A percentile compares a stretch with the other conserved stretches of the same genome.
Evolutionary conservation across 2,888 invertebrate species (phyloP).

Genomic region (Argyresthia goedartella): DNA sequence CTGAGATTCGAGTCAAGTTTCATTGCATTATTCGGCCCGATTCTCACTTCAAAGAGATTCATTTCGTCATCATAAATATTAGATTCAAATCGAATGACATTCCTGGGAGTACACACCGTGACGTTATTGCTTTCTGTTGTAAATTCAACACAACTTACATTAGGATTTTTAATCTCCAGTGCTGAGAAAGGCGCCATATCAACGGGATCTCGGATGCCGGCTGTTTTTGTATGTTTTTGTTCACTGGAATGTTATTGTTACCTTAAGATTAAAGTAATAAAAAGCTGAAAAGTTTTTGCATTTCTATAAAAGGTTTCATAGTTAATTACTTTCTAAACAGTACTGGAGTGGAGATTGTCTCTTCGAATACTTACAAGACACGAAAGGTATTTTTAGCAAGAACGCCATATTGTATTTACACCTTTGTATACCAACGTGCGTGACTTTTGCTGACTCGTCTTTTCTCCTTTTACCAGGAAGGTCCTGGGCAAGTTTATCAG

Average conservation of each 20-base stretch:
- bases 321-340: too few relatives aligned
- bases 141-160: conserved; percentile 40
- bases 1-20: neutral
- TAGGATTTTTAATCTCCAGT: conserved; percentile 28
- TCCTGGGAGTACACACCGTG: neutral
- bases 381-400: too few relatives aligned
- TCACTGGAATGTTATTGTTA: conserved; percentile 2
- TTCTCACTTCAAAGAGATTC: neutral
- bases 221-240: neutral
- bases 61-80: neutral
- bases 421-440: neutral
- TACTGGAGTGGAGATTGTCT: too few relatives aligned
- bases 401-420: neutral
- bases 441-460: neutral
- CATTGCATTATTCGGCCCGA: neutral
- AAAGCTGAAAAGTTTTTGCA: neutral
- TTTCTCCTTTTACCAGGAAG: neutral
- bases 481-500: neutral
- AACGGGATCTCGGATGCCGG: conserved; percentile 1
- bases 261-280: neutral
- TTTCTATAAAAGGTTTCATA: neutral
- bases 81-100: conserved; percentile 1
- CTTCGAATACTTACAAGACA: too few relatives aligned
- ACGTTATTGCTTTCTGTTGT: conserved; percentile 14
- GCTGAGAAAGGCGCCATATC: conserved; percentile 4